Evolutionary conservation across 1,140 invertebrate genomes (phyloP), one percentile per base, ranked within the genome.

Genomic region (Pseudomyrmex flavicornis): DNA sequence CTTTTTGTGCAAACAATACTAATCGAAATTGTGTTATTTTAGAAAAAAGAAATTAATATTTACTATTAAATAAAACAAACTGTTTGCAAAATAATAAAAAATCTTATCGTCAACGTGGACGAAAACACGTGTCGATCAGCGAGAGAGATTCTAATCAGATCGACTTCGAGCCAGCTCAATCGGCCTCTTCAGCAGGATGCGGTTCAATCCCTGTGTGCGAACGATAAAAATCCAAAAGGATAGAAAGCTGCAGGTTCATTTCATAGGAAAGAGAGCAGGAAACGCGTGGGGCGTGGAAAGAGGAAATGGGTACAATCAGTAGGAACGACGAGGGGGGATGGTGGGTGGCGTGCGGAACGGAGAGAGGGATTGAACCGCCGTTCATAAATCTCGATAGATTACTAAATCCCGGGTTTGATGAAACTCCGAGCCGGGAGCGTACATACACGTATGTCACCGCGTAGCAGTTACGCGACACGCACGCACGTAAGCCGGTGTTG

Each of bases 331-430:
- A 76, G 85, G 83, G 80, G 85, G 73, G 88, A 83, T 76, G 70
- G 50, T 20, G 84, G 75, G 70, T 20, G 74, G 44, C 56, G 65
- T 70, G 73, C 69, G 85, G 35, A 83, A 88, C 82, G 85, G 75
- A 90, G 76, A 92, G 93, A 91, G 92, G 93, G 35, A 35, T 35
- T 91, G 92, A 91, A 88, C 90, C 88, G 82, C 84, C 93, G 92
- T 94, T 94, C 94, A 94, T 94, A 94, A 94, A 94, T 94, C 94
- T 94, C 91, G 89, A 91, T 87, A 93, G 94, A 94, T 94, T 94
- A 93, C 94, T 94, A 94, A 94, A 94, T 94, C 94, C 93, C 92
- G 89, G 92, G 92, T 94, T 94, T 94, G 93, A 94, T 92, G 93
- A 92, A 93, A 93, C 90, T 63, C 65, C 88, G 87, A 87, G 90